Conservation (phyloP, 2,888 invertebrate species). For the Noctua janthina region DNA sequence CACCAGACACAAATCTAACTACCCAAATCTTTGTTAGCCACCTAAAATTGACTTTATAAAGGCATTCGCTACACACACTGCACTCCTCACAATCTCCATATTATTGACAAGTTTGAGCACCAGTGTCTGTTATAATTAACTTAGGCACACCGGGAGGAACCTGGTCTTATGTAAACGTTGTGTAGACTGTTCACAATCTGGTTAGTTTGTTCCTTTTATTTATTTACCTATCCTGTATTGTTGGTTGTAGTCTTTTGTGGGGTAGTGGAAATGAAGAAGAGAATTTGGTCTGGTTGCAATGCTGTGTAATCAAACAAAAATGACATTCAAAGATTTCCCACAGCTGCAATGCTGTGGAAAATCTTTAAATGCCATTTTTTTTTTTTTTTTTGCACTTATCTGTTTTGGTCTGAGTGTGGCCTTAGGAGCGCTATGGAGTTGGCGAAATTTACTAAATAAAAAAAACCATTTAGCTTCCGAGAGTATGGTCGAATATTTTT, state of each 20-base stretch:
- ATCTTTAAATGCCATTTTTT: background rate
- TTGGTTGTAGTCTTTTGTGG: background rate
- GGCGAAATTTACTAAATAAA: too few relatives aligned
- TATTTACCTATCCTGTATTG: conserved; percentile 20
- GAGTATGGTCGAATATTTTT: too few relatives aligned
- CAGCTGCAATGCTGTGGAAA: background rate
- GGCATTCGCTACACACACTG: background rate
- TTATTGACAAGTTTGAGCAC: conserved; percentile 50
- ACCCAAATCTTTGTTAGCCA: conserved; percentile 2
- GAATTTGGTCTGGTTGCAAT: background rate
- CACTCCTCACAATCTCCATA: background rate
- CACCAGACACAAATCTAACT: background rate
- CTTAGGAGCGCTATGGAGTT: too few relatives aligned
- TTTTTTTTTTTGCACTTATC: too few relatives aligned
- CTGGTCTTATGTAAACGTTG: conserved; percentile 56
- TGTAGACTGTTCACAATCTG: conserved; percentile 52
- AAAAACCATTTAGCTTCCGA: too few relatives aligned
- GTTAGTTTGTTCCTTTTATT: conserved; percentile 49
- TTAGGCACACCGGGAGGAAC: conserved; percentile 57
- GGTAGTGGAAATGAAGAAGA: background rate
- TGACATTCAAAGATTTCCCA: too few relatives aligned
- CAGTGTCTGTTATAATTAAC: conserved; percentile 57
- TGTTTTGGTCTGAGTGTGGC: too few relatives aligned
- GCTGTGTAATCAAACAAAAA: background rate
- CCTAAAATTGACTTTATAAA: background rate